Base-by-base conservation (phyloP, 2,888 invertebrate genomes). In the Drosophila falleni region DNA sequence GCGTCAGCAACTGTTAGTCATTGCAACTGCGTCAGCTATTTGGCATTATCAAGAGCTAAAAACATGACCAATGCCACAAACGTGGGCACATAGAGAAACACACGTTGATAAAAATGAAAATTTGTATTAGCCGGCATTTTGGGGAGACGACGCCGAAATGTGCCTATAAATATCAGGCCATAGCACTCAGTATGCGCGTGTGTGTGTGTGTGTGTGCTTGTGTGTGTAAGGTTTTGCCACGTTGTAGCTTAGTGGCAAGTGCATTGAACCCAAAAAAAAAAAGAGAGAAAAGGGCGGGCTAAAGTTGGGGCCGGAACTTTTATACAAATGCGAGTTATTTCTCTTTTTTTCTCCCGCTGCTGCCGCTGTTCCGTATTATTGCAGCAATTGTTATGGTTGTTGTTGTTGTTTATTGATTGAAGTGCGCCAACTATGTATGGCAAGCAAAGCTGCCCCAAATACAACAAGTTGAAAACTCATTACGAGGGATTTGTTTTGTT, bases 31-130 rank as follows among this genome's bases (percentile, higher is more conserved):
- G 73, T 58, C 50, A 76, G 67, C 51, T 67, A 71, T 81, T 78
- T 85, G 84, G 85, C 85, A 89, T 81, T 89, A 86, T 84, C 88
- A 80, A 72, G 53, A 78, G 79, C 79, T 61, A 41, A 74, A 50
- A 72, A 59, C 61, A 75, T 62, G 65, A 65, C 72, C 78, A 84
- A 80, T 87, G 74, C 76, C 74, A 71, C 49, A 62, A 80, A 75
- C 76, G 86, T 83, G 78, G 81, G 71, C 75, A 37, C 62, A 23
- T 23, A 35, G n/a, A 58, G 44, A 42, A 42, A 50, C 60, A 64
- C 54, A 66, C 69, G 46, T 68, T 78, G 80, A 84, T 82, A 84
- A 85, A 83, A 69, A 81, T 23, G 71, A 77, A 69, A 85, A 75
- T 56, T 56, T 53, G 42, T 63, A 67, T 81, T 81, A 75, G 82